phyloP scores from a whole-genome alignment of 1,140 invertebrate species.

The Magallana angulata region DNA sequence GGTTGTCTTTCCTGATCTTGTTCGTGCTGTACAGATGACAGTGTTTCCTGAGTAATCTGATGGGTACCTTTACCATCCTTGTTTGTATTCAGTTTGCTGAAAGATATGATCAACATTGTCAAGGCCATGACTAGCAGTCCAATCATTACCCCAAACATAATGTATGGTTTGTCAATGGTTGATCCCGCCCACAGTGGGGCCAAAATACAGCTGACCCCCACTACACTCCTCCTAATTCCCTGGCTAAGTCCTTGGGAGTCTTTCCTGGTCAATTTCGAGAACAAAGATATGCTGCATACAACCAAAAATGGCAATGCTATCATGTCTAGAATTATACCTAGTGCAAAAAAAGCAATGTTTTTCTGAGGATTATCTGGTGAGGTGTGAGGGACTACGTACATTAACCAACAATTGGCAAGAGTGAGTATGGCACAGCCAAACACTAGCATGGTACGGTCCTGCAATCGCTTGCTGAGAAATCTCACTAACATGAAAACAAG shows the following conservation, averaged over 20 bases:
- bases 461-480: slow-evolving; percentile 65
- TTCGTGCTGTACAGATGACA: neutral
- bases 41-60: neutral
- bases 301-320: slow-evolving; percentile 72
- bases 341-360: slow-evolving; percentile 67
- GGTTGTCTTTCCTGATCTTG: neutral
- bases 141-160: slow-evolving; percentile 71
- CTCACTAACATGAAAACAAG: slow-evolving; percentile 70
- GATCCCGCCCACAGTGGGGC: slow-evolving; percentile 72
- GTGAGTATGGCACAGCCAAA: slow-evolving; percentile 62
- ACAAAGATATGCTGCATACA: slow-evolving; percentile 70
- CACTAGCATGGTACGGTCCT: slow-evolving; percentile 68
- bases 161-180: slow-evolving; percentile 60
- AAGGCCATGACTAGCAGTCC: slow-evolving; percentile 64
- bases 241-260: slow-evolving; percentile 74
- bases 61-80: neutral
- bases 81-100: slow-evolving; percentile 2
- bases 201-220: slow-evolving; percentile 67
- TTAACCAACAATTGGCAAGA: slow-evolving; percentile 62
- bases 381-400: slow-evolving; percentile 64
- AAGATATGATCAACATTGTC: slow-evolving; percentile 51
- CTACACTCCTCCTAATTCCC: slow-evolving; percentile 68
- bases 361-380: slow-evolving; percentile 60
- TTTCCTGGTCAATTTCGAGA: slow-evolving; percentile 69
- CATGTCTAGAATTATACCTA: slow-evolving; percentile 67